Percentiles rank a stretch among this genome's conserved stretches.
Conservation (phyloP, 2,797 vertebrate species). For the Mus spretus region DNA sequence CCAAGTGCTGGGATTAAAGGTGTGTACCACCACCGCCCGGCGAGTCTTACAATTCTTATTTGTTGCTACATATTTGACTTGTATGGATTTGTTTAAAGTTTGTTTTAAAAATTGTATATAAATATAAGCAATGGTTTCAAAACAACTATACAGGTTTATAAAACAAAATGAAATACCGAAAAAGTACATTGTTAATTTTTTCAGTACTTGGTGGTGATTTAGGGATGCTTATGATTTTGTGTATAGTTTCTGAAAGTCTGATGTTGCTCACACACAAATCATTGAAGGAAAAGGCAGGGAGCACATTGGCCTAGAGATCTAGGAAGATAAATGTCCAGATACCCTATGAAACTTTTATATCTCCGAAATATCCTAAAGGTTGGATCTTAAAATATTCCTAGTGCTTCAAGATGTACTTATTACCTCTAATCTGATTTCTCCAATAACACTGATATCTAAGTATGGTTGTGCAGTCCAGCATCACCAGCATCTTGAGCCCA, state of each 20-base stretch:
- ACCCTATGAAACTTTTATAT: neutral
- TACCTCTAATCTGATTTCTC: neutral
- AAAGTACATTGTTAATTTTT: neutral
- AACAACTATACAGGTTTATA: conserved; percentile 51
- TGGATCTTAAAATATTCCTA: conserved; percentile 48
- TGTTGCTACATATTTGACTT: conserved; percentile 40
- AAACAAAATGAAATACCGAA: conserved; percentile 32
- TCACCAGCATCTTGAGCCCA: conserved; percentile 12
- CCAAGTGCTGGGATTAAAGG: no score
- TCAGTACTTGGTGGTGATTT: conserved; percentile 17
- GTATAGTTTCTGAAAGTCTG: conserved; percentile 28
- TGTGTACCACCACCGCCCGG: no score
- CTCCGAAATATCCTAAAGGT: neutral
- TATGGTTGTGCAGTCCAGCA: neutral
- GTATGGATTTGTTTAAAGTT: conserved; percentile 16
- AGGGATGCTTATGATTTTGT: conserved; percentile 45
- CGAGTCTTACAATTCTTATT: neutral
- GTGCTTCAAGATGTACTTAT: neutral
- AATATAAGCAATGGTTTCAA: conserved; percentile 29
- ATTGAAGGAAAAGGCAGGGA: conserved; percentile 10
- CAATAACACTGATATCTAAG: neutral
- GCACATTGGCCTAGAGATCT: neutral
- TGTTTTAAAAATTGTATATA: conserved; percentile 15
- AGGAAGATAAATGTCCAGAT: neutral
- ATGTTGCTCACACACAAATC: conserved; percentile 39